These are phyloP conservation scores for Gallinago media DNA, from an alignment of 2,113 vertebrate species.

Conservation along the genomic window DNA sequence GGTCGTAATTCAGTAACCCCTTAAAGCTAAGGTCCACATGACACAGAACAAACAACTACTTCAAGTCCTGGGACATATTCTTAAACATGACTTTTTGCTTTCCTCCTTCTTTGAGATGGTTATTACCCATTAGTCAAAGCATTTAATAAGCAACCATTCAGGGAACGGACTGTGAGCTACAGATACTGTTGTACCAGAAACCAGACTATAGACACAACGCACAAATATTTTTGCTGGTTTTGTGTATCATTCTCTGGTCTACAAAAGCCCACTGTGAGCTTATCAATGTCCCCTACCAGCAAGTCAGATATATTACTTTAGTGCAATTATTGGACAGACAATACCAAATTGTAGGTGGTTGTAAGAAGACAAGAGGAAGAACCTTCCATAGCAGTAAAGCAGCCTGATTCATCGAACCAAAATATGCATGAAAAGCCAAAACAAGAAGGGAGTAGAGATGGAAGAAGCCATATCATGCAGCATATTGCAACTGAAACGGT, in stretches of 20 bases:
- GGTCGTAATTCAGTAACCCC: constrained; percentile 1
- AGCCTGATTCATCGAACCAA: not conserved
- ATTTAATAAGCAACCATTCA: not conserved
- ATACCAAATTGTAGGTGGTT: not conserved
- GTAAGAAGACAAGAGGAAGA: not conserved
- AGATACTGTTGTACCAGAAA: not conserved
- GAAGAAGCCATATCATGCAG: not conserved
- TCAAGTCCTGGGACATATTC: not conserved
- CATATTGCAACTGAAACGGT: not conserved
- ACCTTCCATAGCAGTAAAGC: not conserved
- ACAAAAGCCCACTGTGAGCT: not conserved
- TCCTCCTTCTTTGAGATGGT: not conserved
- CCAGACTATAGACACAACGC: not conserved
- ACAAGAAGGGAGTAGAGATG: not conserved
- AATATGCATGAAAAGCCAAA: not conserved
- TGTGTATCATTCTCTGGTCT: not conserved
- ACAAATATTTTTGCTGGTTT: not conserved
- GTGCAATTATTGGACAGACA: not conserved
- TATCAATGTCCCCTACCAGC: accelerated
- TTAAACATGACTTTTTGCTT: not conserved
- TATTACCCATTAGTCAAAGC: not conserved
- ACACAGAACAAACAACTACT: not conserved
- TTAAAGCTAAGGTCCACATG: not conserved
- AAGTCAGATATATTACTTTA: not conserved
- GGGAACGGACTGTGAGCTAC: not conserved